Percentiles rank a stretch among this genome's conserved stretches.
These are phyloP conservation scores for Sarcophaga carnaria DNA, from an alignment of 2,888 invertebrate genomes.

Conservation along the genomic window DNA sequence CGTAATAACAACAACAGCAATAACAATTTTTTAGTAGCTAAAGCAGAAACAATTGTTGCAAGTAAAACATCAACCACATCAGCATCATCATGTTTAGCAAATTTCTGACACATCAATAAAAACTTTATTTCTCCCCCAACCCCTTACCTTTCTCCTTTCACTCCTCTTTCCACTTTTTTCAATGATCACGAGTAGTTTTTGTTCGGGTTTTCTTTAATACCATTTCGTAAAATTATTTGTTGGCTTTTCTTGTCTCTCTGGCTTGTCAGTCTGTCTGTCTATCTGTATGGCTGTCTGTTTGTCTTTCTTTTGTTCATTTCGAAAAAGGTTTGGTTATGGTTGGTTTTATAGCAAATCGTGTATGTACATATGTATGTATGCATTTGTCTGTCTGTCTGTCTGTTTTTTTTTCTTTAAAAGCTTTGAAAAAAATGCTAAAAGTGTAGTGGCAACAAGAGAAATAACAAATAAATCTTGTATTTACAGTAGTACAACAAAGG, in stretches of 20 bases:
- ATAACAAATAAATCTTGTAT: conserved; percentile 22
- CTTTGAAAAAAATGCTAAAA: neutral
- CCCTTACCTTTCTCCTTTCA: too few species aligned
- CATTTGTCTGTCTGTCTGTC: neutral
- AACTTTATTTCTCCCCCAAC: conserved; percentile 4
- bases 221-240: conserved; percentile 32
- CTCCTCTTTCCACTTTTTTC: too few species aligned
- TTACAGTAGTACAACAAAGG: conserved; percentile 26
- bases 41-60: neutral
- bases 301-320: neutral
- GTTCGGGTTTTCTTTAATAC: conserved; percentile 6
- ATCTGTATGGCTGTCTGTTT: neutral
- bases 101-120: conserved; percentile 60
- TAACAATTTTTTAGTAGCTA: neutral
- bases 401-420: neutral
- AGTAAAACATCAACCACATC: neutral
- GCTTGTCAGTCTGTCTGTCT: neutral
- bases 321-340: neutral
- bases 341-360: too few species aligned
- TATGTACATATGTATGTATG: neutral
- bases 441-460: neutral
- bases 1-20: neutral
- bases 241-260: neutral
- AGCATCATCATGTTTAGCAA: conserved; percentile 39
- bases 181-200: conserved; percentile 30